Evolutionary conservation across 2,113 vertebrate species (phyloP), one percentile per base, ranked within the genome.

Genomic region (Sardina pilchardus): DNA sequence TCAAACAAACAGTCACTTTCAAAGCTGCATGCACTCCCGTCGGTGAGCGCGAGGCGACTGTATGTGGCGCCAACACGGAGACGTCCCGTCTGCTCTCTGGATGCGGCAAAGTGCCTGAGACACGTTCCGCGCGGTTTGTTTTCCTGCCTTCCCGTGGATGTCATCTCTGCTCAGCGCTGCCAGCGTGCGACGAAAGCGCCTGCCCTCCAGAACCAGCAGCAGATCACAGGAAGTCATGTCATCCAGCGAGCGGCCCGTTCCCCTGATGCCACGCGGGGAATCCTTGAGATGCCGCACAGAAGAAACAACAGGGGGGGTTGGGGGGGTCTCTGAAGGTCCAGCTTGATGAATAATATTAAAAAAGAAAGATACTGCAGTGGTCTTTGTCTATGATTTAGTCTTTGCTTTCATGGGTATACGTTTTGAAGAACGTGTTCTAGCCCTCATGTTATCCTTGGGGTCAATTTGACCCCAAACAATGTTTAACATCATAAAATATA

Each of bases 221-320:
- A 84, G 88, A 89, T 92, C 88, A 89, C 88, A 87, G 47, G 44
- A 81, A 86, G 86, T 88, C 86, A 85, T 85, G 84, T 94, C 92
- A 94, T 87, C 93, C 93, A 87, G 92, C 91, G 91, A 89, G 94
- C 92, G 93, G 94, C 93, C 92, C 82, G 88, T 87, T 91, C 87
- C 86, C 85, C 89, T 90, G 91, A 91, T 86, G n/a, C n/a, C 6
- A 83, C 85, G 87, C 81, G 89, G 89, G 88, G 88, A 90, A 91
- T 91, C 92, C 91, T 92, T 93, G 89, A 89, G 88, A 89, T 4
- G 71, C 34, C 3, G 3, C 14, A 17, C 71, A 17, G 71, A 78
- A 78, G 3, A 78, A 78, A 36, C 34, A 12, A 71, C 34, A 30
- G 59, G n/a, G 17, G 17, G 2, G 17, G n/a, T 16, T 21, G 36